Conservation (phyloP, 2,113 vertebrate genomes). For the Lophura nycthemera region DNA sequence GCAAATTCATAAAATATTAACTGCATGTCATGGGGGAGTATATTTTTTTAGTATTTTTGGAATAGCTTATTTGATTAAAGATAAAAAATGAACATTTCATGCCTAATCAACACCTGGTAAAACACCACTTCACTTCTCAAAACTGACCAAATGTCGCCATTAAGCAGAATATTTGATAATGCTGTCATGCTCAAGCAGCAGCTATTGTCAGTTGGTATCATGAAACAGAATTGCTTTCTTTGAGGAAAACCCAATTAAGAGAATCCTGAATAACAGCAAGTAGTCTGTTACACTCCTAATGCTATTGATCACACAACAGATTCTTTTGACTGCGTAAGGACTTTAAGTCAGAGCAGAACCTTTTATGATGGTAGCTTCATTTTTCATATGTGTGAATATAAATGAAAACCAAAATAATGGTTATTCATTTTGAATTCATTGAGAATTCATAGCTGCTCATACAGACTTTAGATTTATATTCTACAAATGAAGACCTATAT, state of each 20-base stretch:
- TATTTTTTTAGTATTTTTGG: not conserved
- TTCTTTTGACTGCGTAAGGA: not conserved
- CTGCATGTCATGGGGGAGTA: not conserved
- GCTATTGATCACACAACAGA: not conserved
- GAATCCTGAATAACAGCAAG: not conserved
- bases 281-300: not conserved
- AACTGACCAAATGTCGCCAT: not conserved
- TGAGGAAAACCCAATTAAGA: constrained; percentile 18
- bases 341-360: not conserved
- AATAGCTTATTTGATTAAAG: not conserved
- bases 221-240: not conserved
- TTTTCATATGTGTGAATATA: not conserved
- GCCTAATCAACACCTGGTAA: not conserved
- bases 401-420: not conserved
- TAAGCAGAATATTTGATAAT: constrained; percentile 7
- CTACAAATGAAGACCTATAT: not conserved
- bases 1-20: not conserved
- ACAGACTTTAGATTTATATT: not conserved
- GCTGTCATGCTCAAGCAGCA: not conserved
- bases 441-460: not conserved
- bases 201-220: not conserved
- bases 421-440: not conserved
- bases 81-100: not conserved
- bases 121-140: not conserved
- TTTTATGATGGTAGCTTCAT: not conserved